These are phyloP conservation scores for Pocillopora verrucosa DNA, from an alignment of 64 coral and sea anemone species.

Conservation along the genomic window DNA sequence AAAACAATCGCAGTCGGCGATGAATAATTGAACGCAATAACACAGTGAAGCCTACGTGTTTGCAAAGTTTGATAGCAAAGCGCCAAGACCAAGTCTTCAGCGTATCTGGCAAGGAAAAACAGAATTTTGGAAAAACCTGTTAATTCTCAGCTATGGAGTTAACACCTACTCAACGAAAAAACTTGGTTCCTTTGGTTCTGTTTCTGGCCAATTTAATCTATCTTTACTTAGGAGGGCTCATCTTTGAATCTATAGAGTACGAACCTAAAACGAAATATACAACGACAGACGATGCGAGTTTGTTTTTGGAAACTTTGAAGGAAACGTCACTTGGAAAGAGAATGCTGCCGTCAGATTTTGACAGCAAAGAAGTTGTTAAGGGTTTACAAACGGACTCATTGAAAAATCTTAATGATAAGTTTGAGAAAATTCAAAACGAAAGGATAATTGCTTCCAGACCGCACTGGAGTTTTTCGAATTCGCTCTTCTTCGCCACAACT, in stretches of 20 bases:
- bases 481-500: conserved; percentile 88
- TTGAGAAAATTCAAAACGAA: conserved; percentile 48
- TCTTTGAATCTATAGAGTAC: conserved; percentile 81
- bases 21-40: conserved; percentile 35
- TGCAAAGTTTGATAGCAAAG: not conserved
- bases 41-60: not conserved
- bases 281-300: conserved; percentile 47
- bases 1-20: not conserved
- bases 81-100: not conserved
- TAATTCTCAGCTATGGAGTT: conserved; percentile 51
- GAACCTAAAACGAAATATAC: conserved; percentile 25
- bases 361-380: conserved; percentile 61
- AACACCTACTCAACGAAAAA: conserved; percentile 62
- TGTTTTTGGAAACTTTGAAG: conserved; percentile 72
- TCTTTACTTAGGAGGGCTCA: conserved; percentile 79
- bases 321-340: conserved; percentile 50
- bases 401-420: conserved; percentile 53
- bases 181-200: conserved; percentile 62
- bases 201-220: conserved; percentile 71
- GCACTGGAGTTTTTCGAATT: conserved; percentile 92
- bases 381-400: conserved; percentile 53
- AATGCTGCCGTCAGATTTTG: conserved; percentile 53
- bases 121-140: not conserved
- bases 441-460: conserved; percentile 63
- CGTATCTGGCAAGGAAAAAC: not conserved